Conservation (phyloP, 2,797 vertebrate species). For the Myripristis jacobus region DNA sequence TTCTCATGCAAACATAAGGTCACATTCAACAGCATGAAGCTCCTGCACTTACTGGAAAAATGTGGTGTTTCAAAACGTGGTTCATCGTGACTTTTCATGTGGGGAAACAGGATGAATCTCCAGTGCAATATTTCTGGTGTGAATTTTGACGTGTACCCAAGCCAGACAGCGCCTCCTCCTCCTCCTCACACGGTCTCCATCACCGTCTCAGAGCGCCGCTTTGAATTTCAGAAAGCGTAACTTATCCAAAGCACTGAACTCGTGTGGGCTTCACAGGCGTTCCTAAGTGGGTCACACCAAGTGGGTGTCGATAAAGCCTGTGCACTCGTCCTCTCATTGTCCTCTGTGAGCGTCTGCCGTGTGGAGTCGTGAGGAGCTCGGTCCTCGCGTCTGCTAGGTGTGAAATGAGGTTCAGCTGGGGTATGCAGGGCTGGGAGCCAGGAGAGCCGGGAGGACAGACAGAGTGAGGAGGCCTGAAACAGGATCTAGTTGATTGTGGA, state of each 20-base stretch:
- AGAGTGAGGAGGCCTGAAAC: constrained; percentile 39
- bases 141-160: too few species aligned
- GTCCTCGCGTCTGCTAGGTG: constrained; percentile 34
- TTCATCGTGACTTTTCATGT: too few species aligned
- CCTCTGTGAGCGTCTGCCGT: background rate
- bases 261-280: background rate
- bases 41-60: too few species aligned
- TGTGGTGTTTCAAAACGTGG: too few species aligned
- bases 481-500: constrained; percentile 38
- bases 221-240: background rate
- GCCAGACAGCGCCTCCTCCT: too few species aligned
- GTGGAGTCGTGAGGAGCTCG: constrained; percentile 7
- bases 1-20: too few species aligned
- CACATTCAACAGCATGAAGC: too few species aligned
- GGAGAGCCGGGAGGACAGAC: constrained; percentile 35
- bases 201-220: too few species aligned
- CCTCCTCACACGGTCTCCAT: too few species aligned
- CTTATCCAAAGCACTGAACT: background rate
- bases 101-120: too few species aligned
- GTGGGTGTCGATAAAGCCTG: background rate
- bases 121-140: too few species aligned
- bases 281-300: background rate
- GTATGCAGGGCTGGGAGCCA: constrained; percentile 45
- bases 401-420: constrained; percentile 50
- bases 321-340: constrained; percentile 3